A percentile compares a stretch with the other conserved stretches of the same genome.
Evolutionary conservation across 1,140 invertebrate species (phyloP).

Genomic region (Polyergus mexicanus): DNA sequence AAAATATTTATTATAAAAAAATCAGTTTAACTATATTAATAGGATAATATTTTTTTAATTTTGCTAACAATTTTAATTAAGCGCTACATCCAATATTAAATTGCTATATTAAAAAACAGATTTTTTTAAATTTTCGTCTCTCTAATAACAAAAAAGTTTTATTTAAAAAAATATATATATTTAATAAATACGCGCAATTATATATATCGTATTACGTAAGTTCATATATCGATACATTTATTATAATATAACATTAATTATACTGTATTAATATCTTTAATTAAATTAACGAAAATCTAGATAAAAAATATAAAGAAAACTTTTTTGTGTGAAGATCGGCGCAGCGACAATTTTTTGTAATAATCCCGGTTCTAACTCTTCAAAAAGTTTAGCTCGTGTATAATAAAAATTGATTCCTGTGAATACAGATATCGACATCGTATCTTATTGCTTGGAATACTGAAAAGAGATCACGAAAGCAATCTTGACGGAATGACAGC

Average conservation of each 20-base stretch:
- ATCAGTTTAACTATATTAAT: background rate
- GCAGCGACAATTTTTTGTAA: background rate
- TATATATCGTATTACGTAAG: background rate
- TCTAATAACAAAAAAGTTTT: background rate
- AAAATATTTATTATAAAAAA: background rate
- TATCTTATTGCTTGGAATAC: background rate
- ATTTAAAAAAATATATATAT: background rate
- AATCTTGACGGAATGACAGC: slow-evolving; percentile 3
- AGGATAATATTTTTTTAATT: background rate
- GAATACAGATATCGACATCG: slow-evolving; percentile 3
- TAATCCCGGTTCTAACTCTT: background rate
- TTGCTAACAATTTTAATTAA: background rate
- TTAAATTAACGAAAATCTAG: background rate
- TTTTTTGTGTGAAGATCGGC: background rate
- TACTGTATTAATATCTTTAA: background rate
- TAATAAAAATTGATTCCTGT: background rate
- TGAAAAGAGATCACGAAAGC: slow-evolving; percentile 5
- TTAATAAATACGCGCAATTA: background rate
- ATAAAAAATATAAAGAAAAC: background rate
- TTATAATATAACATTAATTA: background rate
- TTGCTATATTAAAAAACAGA: background rate
- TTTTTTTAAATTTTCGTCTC: background rate
- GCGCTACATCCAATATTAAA: background rate
- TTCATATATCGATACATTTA: background rate
- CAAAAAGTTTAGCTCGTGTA: background rate